phyloP scores from a whole-genome alignment of 1,140 invertebrate genomes.

The Sycophaga agraensis region DNA sequence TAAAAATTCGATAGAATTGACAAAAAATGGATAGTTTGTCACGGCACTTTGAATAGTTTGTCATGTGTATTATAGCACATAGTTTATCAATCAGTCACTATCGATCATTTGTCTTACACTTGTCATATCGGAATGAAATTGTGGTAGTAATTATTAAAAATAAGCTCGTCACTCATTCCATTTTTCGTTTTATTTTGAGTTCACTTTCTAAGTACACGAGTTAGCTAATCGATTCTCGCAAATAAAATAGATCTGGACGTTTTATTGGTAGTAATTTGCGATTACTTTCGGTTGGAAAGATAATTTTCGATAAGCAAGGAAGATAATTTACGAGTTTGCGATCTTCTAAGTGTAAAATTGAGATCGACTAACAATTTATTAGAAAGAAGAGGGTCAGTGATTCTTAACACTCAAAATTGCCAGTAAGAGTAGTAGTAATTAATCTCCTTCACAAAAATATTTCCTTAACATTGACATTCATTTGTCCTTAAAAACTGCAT shows the following conservation, averaged over 20 bases:
- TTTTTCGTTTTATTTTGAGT: not conserved
- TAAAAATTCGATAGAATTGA: too few relatives aligned
- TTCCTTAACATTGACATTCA: too few relatives aligned
- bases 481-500: too few relatives aligned
- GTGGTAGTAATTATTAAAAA: not conserved
- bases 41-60: conserved; percentile 12
- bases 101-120: conserved; percentile 9
- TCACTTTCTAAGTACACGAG: conserved; percentile 4
- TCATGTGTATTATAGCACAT: not conserved
- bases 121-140: not conserved
- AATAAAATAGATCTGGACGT: conserved; percentile 15
- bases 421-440: too few relatives aligned
- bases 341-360: not conserved
- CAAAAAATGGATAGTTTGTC: too few relatives aligned
- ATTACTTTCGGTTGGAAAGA: not conserved
- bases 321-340: conserved; percentile 17
- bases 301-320: conserved; percentile 12
- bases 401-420: too few relatives aligned
- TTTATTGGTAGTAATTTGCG: conserved; percentile 15
- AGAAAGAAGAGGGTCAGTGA: too few relatives aligned
- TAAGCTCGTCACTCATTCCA: not conserved
- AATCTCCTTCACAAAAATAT: too few relatives aligned
- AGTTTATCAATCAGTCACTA: not conserved
- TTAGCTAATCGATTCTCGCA: not conserved
- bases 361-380: conserved; percentile 3